Evolutionary conservation across 37 sponge, comb jelly and placozoan species (phyloP), one percentile per base, ranked within the genome.

Genomic region (Crambe crambe): DNA sequence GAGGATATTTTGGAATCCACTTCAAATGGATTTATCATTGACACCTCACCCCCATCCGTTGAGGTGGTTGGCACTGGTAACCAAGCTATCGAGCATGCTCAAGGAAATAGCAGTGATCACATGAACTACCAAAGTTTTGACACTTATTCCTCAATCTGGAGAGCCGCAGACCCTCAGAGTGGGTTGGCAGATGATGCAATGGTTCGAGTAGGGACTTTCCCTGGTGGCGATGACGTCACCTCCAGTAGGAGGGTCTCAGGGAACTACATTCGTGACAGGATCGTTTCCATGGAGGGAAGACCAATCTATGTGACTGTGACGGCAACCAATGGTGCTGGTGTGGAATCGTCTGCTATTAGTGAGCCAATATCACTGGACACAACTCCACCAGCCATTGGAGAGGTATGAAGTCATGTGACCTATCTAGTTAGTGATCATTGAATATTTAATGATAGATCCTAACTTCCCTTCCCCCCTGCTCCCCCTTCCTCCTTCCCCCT

Each of bases 1-100:
- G 88, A 81, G 32, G 37, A 32, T 34, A 23, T 74, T 26, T 47
- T 89, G 6, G 87, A 86, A n/a, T 78, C 90, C 5, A 77, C 86
- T 9, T 94, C 95, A 5, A 82, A 94, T 72, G 95, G 95, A 22
- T 87, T 94, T 58, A 76, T 81, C 42, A 84, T 94, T 38, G 91
- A 90, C 60, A 36, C 81, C 31, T 58, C 75, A 30, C 88, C 95
- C 30, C 91, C 95, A 10, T 75, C 35, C 43, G 69, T 94, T 18
- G 56, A 54, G 79, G 25, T 84, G 21, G 37, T 81, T 42, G 61
- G 71, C 12, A 64, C 86, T 37, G 94, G 90, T 12, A n/a, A 30
- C 23, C 37, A 76, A 26, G 80, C 85, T 60, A 75, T 87, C 30
- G 89, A 89, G 60, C 67, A 37, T 78, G 68, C 77, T 47, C 71